Evolutionary conservation across 2,888 invertebrate genomes (phyloP).

Genomic region (Epinotia demarniana): DNA sequence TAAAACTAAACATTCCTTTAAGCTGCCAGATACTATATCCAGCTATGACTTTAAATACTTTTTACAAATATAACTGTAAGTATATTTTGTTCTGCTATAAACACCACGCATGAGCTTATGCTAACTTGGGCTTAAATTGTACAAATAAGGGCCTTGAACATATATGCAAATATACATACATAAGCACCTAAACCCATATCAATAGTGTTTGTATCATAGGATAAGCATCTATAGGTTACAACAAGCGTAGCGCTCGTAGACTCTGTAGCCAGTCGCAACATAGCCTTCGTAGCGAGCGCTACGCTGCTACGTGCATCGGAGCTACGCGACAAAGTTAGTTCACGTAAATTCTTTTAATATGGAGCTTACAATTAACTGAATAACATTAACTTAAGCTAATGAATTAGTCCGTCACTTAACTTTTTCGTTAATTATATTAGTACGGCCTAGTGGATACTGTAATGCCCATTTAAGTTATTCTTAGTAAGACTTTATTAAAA

Average conservation of each 20-base stretch:
- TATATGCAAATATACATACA: not conserved
- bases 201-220: slow-evolving; percentile 7
- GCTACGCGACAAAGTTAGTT: slow-evolving; percentile 34
- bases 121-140: not conserved
- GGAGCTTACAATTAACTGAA: not conserved
- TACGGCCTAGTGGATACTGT: not conserved
- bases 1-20: no score
- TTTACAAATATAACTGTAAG: no score
- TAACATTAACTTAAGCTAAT: not conserved
- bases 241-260: slow-evolving; percentile 1
- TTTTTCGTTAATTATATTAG: not conserved
- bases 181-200: slow-evolving; percentile 2
- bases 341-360: slow-evolving; percentile 4
- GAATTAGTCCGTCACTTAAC: not conserved
- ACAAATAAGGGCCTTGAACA: not conserved
- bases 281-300: slow-evolving; percentile 43
- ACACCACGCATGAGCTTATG: no score
- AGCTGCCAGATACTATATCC: no score
- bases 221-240: not conserved
- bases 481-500: not conserved
- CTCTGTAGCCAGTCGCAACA: slow-evolving; percentile 26
- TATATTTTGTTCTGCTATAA: no score
- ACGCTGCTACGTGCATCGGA: slow-evolving; percentile 25
- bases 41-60: no score
- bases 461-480: not conserved